Conservation (phyloP, 2,797 vertebrate genomes). For the Micrastur ruficollis region DNA sequence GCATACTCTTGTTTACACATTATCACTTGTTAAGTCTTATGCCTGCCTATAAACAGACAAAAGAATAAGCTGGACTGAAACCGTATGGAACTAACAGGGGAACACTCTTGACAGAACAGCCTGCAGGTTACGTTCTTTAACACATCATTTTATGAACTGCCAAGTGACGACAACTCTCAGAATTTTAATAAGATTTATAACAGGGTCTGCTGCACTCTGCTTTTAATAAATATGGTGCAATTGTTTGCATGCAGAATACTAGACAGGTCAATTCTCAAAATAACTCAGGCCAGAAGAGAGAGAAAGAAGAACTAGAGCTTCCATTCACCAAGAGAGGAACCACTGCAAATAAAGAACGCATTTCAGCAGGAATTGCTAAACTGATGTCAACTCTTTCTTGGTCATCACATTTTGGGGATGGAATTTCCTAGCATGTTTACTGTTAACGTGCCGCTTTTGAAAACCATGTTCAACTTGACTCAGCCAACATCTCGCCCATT, state of each 20-base stretch:
- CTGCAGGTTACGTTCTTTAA: slow-evolving; percentile 7
- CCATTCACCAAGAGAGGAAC: neutral
- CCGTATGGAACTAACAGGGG: neutral
- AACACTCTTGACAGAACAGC: neutral
- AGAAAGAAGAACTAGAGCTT: neutral
- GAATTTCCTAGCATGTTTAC: neutral
- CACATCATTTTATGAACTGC: slow-evolving; percentile 24
- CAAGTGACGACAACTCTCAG: slow-evolving; percentile 21
- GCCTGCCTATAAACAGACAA: slow-evolving; percentile 33
- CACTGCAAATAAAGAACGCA: neutral
- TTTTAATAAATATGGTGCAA: slow-evolving; percentile 17
- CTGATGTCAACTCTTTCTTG: neutral
- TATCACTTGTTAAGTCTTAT: slow-evolving; percentile 50
- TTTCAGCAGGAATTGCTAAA: neutral
- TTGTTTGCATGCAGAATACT: neutral
- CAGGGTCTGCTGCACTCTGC: neutral
- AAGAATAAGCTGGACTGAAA: slow-evolving; percentile 20
- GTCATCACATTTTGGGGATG: neutral
- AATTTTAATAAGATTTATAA: slow-evolving; percentile 23
- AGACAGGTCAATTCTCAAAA: neutral
- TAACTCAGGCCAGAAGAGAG: neutral
- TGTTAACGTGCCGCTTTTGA: neutral
- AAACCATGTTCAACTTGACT: neutral
- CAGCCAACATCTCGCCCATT: neutral
- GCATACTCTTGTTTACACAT: slow-evolving; percentile 59